Percentiles rank a stretch among this genome's conserved stretches.
Conservation (phyloP, 2,797 vertebrate species). For the Falco novaeseelandiae region DNA sequence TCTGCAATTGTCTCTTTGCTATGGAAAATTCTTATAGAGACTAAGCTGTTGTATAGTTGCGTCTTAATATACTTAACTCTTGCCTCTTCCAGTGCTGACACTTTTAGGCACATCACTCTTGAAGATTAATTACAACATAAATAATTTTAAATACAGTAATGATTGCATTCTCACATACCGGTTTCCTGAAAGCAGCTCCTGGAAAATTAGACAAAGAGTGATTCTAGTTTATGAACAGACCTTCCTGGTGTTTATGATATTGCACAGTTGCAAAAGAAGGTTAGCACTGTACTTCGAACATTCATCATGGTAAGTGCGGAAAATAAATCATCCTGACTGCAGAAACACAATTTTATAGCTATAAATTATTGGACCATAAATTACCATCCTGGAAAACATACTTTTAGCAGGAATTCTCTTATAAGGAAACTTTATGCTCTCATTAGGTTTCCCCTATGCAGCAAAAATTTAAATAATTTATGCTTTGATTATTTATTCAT, state of each 20-base stretch:
- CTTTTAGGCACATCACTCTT: background rate
- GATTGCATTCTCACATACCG: background rate
- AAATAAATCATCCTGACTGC: constrained; percentile 28
- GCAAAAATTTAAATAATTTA: constrained; percentile 64
- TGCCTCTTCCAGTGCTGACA: background rate
- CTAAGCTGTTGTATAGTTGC: background rate
- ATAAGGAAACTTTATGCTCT: constrained; percentile 42
- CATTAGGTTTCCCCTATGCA: constrained; percentile 19
- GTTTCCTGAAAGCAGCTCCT: background rate
- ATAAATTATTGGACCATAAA: constrained; percentile 23
- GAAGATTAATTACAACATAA: constrained; percentile 4
- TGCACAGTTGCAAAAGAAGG: background rate
- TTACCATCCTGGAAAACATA: constrained; percentile 25
- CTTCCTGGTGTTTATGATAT: background rate
- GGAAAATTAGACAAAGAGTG: background rate
- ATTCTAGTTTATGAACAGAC: background rate
- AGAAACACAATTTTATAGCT: constrained; percentile 12
- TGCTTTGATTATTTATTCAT: constrained; percentile 57
- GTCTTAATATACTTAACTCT: background rate
- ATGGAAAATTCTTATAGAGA: background rate
- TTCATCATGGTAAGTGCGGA: background rate
- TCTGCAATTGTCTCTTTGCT: background rate
- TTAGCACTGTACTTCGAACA: background rate
- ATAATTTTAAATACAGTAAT: constrained; percentile 26
- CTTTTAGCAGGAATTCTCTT: background rate